phyloP scores from a whole-genome alignment of 2,888 invertebrate genomes.

The Tanypteryx hageni region DNA sequence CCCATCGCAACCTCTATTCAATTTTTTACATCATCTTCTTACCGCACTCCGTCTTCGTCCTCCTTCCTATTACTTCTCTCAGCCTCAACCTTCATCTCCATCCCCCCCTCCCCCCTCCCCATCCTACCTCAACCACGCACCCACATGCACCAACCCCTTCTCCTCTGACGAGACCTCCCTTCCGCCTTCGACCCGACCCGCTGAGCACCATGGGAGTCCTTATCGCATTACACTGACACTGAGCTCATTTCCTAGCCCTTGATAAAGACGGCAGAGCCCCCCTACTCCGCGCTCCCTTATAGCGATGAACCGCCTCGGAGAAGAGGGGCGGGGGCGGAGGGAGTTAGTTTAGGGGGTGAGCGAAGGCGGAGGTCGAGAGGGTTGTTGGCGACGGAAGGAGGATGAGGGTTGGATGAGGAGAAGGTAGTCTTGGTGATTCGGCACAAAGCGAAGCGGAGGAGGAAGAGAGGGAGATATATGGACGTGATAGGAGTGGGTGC shows the following conservation, averaged over 20 bases:
- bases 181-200: background rate
- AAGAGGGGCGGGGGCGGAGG: too few relatives aligned
- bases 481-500: background rate
- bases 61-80: background rate
- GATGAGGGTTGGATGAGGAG: background rate
- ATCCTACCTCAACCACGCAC: background rate
- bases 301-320: too few relatives aligned
- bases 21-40: constrained; percentile 21
- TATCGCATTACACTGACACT: constrained; percentile 61
- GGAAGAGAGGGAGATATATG: background rate
- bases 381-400: background rate
- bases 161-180: background rate
- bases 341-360: too few relatives aligned
- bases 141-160: background rate
- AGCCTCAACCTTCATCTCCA: background rate
- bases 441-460: background rate
- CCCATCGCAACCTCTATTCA: background rate
- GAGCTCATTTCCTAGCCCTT: constrained; percentile 63
- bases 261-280: constrained; percentile 43
- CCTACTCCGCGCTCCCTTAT: background rate
- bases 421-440: background rate
- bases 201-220: constrained; percentile 46
- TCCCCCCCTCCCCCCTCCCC: background rate
- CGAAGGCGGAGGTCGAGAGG: background rate
- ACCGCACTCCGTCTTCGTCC: background rate